A percentile compares a stretch with the other conserved stretches of the same genome.
Conservation (phyloP, 2,797 vertebrate species). For the Phoxinus dragarum region DNA sequence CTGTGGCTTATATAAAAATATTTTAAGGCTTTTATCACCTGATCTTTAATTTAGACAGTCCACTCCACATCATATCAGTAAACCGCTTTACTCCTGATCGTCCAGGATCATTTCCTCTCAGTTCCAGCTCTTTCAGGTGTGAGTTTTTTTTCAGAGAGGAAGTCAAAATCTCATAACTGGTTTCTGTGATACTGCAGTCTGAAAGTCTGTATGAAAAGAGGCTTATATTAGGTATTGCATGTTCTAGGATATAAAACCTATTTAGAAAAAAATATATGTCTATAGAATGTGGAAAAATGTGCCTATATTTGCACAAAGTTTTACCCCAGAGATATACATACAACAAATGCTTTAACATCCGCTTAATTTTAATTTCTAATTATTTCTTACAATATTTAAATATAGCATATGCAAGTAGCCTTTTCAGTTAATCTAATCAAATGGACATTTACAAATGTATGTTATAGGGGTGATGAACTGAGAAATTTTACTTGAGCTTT, state of each 20-base stretch:
- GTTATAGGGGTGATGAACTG: no score
- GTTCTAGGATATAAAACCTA: no score
- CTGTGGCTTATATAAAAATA: no score
- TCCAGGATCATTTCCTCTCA: background rate
- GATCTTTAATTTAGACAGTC: no score
- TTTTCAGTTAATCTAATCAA: background rate
- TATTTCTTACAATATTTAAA: background rate
- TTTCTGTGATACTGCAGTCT: background rate
- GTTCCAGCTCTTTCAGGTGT: background rate
- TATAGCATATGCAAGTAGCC: no score
- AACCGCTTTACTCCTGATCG: background rate
- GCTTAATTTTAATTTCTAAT: background rate
- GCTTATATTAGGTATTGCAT: no score
- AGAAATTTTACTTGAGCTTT: no score
- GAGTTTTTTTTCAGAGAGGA: background rate
- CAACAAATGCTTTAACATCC: background rate
- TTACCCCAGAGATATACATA: background rate
- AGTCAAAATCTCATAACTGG: background rate
- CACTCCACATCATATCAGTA: fast-evolving
- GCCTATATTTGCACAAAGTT: no score
- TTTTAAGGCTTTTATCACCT: no score
- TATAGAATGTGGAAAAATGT: no score
- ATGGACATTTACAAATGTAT: background rate
- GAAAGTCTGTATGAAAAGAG: background rate
- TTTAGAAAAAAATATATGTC: no score